Base-by-base conservation (phyloP, 2,888 invertebrate genomes). In the Drosophila aldrichi region DNA sequence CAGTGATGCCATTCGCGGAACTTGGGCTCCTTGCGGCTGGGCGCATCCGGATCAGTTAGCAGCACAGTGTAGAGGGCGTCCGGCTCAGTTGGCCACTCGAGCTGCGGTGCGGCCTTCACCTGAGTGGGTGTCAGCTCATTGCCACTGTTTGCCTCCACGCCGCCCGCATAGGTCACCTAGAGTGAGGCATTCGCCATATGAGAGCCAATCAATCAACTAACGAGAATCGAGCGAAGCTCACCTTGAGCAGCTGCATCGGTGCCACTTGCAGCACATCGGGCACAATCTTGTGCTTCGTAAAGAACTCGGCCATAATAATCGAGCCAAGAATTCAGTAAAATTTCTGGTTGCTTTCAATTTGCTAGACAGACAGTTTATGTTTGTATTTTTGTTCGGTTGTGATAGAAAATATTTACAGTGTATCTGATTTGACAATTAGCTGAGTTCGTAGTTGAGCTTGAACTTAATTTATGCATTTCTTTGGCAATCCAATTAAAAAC, bases 1-100 rank as follows among this genome's bases (percentile, higher is more conserved):
- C 98, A 98, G 92, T 98, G 98, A 90, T 96, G 96, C 96, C 96
- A 98, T 92, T 98, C 98, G 38, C 98, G 95, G 91, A 94, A 95
- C 77, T 94, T 96, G 0, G 97, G 98, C 12, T 96, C 95, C 44
- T 94, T 92, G 62, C 98, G 95, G 80, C 96, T 96, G 0, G 98
- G 98, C 12, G 98, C 98, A 94, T 98, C 98, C 0, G 98, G 98
- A 94, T 98, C 98, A 94, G 92, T 92, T 64, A 93, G 79, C 32
- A 92, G 68, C 0, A 93, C 64, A 0, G 93, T 91, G 49, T 93
- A 93, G n/a, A 89, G 85, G 0, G 83, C 73, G 41, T 81, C 77
- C 5, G 81, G 62, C 4, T 91, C 89, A 0, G 89, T 77, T 12
- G 83, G 55, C 93, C 93, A 93, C 43, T 89, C 88, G 0, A 93